phyloP scores from a whole-genome alignment of 2,888 invertebrate species.

The Quadroppia sp. region DNA sequence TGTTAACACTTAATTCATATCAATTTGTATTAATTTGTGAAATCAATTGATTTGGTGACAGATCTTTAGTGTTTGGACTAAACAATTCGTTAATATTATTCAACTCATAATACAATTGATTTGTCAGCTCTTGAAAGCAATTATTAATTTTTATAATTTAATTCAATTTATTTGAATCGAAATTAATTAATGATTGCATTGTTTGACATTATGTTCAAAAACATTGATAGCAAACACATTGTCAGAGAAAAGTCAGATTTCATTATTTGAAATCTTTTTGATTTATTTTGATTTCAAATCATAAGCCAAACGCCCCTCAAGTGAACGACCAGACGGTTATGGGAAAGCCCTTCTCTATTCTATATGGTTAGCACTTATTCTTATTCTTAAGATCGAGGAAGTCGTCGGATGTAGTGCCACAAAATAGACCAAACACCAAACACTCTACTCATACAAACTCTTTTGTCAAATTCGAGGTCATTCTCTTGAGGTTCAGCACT shows the following conservation, averaged over 20 bases:
- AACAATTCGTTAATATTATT: too few relatives aligned
- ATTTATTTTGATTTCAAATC: constrained; percentile 11
- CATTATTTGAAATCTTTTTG: too few relatives aligned
- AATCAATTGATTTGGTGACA: too few relatives aligned
- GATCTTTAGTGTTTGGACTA: too few relatives aligned
- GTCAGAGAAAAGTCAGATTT: not conserved
- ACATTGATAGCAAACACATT: not conserved
- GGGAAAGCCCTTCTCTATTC: constrained; percentile 35
- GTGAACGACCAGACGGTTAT: constrained; percentile 26
- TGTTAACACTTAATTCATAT: too few relatives aligned
- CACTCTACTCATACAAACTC: constrained; percentile 24
- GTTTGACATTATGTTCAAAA: not conserved
- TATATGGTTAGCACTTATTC: constrained; percentile 29
- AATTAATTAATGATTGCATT: not conserved
- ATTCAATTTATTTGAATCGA: too few relatives aligned
- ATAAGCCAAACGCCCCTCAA: constrained; percentile 28
- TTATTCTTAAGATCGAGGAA: constrained; percentile 27
- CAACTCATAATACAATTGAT: too few relatives aligned
- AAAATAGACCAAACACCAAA: constrained; percentile 32
- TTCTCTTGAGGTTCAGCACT: not conserved
- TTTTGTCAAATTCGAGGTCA: constrained; percentile 33
- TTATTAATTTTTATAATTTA: too few relatives aligned
- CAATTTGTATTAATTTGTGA: too few relatives aligned
- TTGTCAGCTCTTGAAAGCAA: too few relatives aligned
- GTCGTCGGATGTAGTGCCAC: constrained; percentile 30